Base-by-base conservation (phyloP, 2,797 vertebrate genomes). In the Australoheros facetus region DNA sequence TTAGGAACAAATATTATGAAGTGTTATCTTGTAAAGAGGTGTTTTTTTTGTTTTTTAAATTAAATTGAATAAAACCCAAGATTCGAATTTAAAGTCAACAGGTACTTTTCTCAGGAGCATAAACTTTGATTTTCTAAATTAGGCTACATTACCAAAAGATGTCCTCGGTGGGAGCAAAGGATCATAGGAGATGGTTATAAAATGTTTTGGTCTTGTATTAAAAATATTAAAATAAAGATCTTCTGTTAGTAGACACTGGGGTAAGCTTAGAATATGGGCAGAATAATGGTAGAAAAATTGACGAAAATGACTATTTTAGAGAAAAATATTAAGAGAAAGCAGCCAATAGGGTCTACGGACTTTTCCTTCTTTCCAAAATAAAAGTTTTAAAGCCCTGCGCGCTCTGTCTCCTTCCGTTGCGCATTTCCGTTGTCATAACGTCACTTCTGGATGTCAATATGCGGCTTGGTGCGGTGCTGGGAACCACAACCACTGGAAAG, bases 371-470 rank as follows among this genome's bases (percentile, higher is more conserved):
- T 60, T 69, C 64, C 79, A 85, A 72, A 77, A 86, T 77, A 71
- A 79, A 71, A 2, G 71, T 79, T 30, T 85, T 77, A 75, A 91
- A 86, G 45, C 7, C 51, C 28, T 54, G 62, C 81, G 79, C 87
- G 62, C 78, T 7, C 21, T 75, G 7, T 28, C 54, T 6, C 30
- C 28, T 19, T 23, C 57, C 71, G 83, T 85, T 91, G 91, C 93
- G 94, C 93, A 95, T 93, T 95, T 96, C 94, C 95, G 92, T 21
- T 45, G 5, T 16, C 34, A 12, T 75, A 0, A 91, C 96, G 95
- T 96, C 95, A 96, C 92, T 94, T 95, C 95, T 84, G 87, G 91
- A 87, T 91, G 95, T 95, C 94, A 92, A 94, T 94, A 92, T 93
- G 95, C 91, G 93, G 93, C 91, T 94, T 45, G 80, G 85, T 93